phyloP scores from a whole-genome alignment of 2,888 invertebrate species.

The Drosophila kuntzei region DNA sequence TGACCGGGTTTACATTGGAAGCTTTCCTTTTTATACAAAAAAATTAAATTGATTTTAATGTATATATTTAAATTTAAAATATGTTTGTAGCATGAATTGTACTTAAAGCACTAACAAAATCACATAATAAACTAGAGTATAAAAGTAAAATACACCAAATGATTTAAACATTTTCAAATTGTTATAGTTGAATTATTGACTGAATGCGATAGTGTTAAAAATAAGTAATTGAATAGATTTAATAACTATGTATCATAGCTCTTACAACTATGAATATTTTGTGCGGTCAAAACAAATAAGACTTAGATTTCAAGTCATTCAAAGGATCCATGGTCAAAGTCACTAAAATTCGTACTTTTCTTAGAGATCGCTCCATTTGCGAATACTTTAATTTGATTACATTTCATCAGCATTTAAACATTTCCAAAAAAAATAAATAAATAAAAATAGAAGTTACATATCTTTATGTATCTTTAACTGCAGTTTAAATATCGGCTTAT shows the following conservation, averaged over 20 bases:
- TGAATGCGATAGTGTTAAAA: constrained; percentile 3
- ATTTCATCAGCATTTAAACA: constrained; percentile 28
- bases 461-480: constrained; percentile 24
- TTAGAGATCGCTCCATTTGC: constrained; percentile 37
- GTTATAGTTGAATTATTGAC: constrained; percentile 11
- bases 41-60: background rate
- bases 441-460: constrained; percentile 16
- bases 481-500: constrained; percentile 68
- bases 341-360: constrained; percentile 37
- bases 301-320: constrained; percentile 16
- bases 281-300: constrained; percentile 25
- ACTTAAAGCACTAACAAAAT: constrained; percentile 76
- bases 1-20: constrained; percentile 49
- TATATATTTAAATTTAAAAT: constrained; percentile 21
- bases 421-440: constrained; percentile 32
- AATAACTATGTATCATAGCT: constrained; percentile 16
- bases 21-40: constrained; percentile 37
- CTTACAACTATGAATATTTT: constrained; percentile 19
- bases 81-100: constrained; percentile 57
- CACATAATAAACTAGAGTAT: constrained; percentile 74
- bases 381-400: constrained; percentile 26
- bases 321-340: constrained; percentile 30
- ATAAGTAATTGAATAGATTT: constrained; percentile 3
- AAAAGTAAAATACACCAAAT: constrained; percentile 48
- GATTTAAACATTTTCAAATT: constrained; percentile 30